These are phyloP conservation scores for Phalacrocorax carbo DNA, from an alignment of 2,113 vertebrate genomes.

Conservation along the genomic window DNA sequence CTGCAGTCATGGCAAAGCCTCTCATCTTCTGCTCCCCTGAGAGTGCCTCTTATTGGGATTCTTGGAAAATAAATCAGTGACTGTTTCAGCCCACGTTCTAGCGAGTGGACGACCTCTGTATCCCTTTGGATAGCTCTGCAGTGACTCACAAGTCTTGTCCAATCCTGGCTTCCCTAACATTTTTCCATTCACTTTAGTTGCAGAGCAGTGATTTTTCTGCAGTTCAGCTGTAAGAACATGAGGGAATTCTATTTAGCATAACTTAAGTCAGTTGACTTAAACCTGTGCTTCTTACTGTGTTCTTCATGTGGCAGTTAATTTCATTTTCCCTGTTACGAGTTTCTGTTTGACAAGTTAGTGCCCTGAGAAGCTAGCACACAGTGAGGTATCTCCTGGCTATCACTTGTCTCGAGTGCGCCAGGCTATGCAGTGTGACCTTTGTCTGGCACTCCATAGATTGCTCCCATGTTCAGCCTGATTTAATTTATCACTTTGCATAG, in stretches of 20 bases:
- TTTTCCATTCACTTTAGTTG: slow-evolving; percentile 61
- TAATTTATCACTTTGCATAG: background rate
- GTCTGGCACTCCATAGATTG: background rate
- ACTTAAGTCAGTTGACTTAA: background rate
- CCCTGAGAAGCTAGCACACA: background rate
- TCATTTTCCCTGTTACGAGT: background rate
- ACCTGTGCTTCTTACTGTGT: background rate
- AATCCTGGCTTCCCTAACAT: slow-evolving; percentile 58
- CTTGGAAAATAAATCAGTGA: slow-evolving; percentile 72
- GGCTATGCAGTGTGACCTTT: background rate
- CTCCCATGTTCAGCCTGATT: background rate
- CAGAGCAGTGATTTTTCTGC: slow-evolving; percentile 28
- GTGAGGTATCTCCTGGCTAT: background rate
- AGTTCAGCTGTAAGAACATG: background rate
- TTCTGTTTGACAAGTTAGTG: background rate
- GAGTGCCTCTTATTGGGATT: slow-evolving; percentile 70
- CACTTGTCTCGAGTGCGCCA: background rate
- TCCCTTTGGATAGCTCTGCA: slow-evolving; percentile 69
- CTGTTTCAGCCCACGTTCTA: slow-evolving; percentile 71
- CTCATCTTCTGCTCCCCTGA: slow-evolving; percentile 49
- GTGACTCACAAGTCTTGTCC: slow-evolving; percentile 73
- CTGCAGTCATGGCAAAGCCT: background rate
- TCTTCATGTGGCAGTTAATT: background rate
- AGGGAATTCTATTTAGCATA: background rate
- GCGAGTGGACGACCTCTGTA: slow-evolving; percentile 60